Base-by-base conservation (phyloP, 1,140 invertebrate genomes). In the Episyrphus balteatus region DNA sequence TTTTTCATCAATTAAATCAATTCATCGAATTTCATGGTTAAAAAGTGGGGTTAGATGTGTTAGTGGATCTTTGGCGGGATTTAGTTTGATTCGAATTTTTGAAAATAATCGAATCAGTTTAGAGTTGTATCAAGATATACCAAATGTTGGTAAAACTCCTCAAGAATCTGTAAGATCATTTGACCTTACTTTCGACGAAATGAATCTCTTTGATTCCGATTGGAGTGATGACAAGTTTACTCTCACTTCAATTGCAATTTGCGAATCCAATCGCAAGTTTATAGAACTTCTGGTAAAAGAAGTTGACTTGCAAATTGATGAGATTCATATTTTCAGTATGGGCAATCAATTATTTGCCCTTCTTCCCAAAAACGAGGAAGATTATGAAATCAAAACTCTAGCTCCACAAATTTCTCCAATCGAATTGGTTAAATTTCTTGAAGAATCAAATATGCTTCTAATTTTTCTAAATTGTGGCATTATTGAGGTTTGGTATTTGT, bases 401-500 rank as follows among this genome's bases (percentile, higher is more conserved):
- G 56, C 53, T 39, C 43, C 59, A 1, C 65, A 60, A 46, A 48
- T 58, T 0, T 46, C 55, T 0, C 40, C 49, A 3, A 53, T 66
- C 1, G 48, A 42, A 32, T 56, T 53, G 14, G 53, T 66, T 38
- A 50, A 50, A 7, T 2, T 66, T 0, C 36, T 61, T 1, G 54
- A 55, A 19, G 39, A 46, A 3, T 50, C 47, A 5, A 59, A 58
- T 37, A 36, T 62, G 0, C 56, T 59, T 5, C 39, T 65, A 15
- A 42, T 66, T 2, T 56, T 56, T 13, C 50, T 66, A 0, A 50
- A 44, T 42, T 60, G 50, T 30, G 62, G 62, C n/a, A 59, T 47
- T 26, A 48, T 66, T 17, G 62, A 65, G 32, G 56, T 66, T 14
- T 65, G 59, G 62, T 65, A 59, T 47, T 31, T 58, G n/a, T 66